Base-by-base conservation (phyloP, 2,888 invertebrate genomes). In the Bugula neritina region DNA sequence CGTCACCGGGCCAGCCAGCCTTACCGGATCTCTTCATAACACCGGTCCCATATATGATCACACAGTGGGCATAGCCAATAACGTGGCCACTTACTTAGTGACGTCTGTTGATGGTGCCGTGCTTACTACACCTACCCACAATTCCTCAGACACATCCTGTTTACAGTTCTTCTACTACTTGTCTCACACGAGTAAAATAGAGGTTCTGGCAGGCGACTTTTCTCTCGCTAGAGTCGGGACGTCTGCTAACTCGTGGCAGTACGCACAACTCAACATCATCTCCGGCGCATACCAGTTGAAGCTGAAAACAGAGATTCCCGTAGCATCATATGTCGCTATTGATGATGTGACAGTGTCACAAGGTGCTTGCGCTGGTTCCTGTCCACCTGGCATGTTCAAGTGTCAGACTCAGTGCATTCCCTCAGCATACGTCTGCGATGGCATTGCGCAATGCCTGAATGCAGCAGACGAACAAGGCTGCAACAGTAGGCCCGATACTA, bases 81-180 rank as follows among this genome's bases (percentile, higher is more conserved):
- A 52, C 52, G 31, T n/a, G 3, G 29, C 17, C 25, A 54, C n/a
- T 5, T 70, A 70, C 23, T 13, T 52, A 5, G 21, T 13, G 10
- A 27, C 54, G 5, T 23, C 35, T 3, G 52, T 5, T 27, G 31
- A 43, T 54, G 70, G 52, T 25, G 35, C 70, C 17, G 31, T 21
- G 5, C 52, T 70, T 10, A 43, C 29, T 5, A n/a, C 70, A 27
- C 43, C 52, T 10, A 5, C 52, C 5, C 34, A 29, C 34, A 34
- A 27, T 31, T 29, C 10, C 29, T 2, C 52, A 5, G 52, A 31
- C 70, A 70, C 52, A n/a, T 54, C 52, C 29, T 81, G 80, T 72
- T 72, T 81, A 27, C 74, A 75, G 21, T 78, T 81, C 72, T 77
- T 73, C 74, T 80, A 79, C 73, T 73, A 74, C 27, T 63, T 72